Conservation (phyloP, 1,140 invertebrate species). For the Ostrea denselamellosa region DNA sequence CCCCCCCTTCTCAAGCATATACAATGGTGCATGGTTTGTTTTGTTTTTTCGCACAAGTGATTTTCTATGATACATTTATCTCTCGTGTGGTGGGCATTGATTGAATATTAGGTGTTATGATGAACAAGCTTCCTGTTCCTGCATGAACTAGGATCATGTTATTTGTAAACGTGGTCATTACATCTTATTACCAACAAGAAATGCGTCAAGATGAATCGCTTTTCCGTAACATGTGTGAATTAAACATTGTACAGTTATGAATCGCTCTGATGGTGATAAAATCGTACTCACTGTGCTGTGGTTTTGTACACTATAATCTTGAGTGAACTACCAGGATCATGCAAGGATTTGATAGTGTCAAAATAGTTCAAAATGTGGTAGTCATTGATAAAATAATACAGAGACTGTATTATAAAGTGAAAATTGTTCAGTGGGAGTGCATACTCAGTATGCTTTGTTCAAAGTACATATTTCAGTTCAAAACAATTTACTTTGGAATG, state of each 20-base stretch:
- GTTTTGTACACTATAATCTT: neutral
- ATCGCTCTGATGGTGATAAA: neutral
- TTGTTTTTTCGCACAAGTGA: neutral
- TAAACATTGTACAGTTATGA: neutral
- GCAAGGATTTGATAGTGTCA: no score
- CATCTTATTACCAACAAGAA: neutral
- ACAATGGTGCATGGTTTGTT: no score
- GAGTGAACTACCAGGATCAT: no score
- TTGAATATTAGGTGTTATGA: neutral
- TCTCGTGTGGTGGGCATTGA: neutral
- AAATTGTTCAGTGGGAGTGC: no score
- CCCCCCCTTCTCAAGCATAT: no score
- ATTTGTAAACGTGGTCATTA: neutral
- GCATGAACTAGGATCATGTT: neutral
- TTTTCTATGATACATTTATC: neutral
- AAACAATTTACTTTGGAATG: no score
- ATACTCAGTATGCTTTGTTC: no score
- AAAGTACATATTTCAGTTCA: no score
- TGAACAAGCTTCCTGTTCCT: neutral
- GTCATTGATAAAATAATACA: no score
- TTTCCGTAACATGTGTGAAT: neutral
- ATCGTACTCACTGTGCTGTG: neutral
- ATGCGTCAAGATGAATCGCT: neutral
- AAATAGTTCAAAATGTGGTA: no score
- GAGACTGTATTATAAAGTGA: no score